A percentile compares a stretch with the other conserved stretches of the same genome.
Evolutionary conservation across 2,797 vertebrate genomes (phyloP).

Genomic region (Platalea minor): DNA sequence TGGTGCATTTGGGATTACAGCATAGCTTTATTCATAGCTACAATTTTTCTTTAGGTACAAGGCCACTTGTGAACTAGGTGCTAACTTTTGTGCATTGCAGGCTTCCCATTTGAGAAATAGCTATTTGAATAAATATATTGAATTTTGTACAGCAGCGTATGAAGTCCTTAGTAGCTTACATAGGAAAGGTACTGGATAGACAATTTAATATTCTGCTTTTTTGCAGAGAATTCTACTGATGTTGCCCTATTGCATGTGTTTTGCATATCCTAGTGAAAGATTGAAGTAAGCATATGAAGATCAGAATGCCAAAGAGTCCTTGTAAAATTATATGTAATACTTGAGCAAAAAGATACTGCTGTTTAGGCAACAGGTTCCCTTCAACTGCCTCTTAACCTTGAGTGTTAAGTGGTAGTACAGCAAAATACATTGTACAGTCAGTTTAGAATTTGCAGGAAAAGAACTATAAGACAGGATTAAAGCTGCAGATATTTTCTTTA

Average conservation of each 20-base stretch:
- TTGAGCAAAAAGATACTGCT: neutral
- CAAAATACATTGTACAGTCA: neutral
- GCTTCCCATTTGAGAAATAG: neutral
- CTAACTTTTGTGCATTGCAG: neutral
- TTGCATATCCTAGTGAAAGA: neutral
- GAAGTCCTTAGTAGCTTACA: neutral
- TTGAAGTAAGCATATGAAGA: neutral
- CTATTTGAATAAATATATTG: neutral
- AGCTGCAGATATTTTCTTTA: neutral
- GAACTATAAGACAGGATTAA: neutral
- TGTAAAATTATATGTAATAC: neutral
- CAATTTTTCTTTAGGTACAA: neutral
- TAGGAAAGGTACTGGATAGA: neutral
- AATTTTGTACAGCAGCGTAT: neutral
- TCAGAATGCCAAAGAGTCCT: neutral
- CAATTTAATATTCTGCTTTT: neutral
- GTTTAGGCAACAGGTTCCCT: neutral
- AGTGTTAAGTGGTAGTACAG: neutral
- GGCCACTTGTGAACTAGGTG: neutral
- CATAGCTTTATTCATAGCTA: slow-evolving; percentile 3
- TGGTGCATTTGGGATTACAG: slow-evolving; percentile 29
- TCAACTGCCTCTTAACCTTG: neutral
- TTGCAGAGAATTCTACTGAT: neutral
- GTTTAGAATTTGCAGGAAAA: neutral
- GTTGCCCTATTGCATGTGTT: neutral